phyloP scores from a whole-genome alignment of 2,797 vertebrate species.

The Ceryle rudis region DNA sequence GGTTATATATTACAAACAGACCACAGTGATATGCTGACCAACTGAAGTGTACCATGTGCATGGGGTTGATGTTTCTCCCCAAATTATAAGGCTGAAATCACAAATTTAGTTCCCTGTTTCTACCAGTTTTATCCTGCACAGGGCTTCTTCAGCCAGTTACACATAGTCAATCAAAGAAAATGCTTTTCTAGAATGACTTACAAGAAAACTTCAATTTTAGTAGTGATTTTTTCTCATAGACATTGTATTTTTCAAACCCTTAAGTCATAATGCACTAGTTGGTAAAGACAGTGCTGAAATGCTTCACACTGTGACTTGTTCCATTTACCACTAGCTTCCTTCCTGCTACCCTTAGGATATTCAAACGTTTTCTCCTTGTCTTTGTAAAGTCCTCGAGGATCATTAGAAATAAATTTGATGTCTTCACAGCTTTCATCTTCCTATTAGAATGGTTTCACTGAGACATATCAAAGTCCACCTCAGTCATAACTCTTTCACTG shows the following conservation, averaged over 20 bases:
- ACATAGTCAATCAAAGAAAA: conserved; percentile 3
- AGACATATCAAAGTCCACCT: not conserved
- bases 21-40: not conserved
- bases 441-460: not conserved
- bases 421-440: not conserved
- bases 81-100: not conserved
- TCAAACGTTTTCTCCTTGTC: not conserved
- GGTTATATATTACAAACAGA: not conserved
- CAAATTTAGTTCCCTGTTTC: not conserved
- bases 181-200: not conserved
- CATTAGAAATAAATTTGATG: not conserved
- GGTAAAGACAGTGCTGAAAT: conserved; percentile 32
- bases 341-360: not conserved
- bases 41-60: not conserved
- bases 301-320: conserved; percentile 51
- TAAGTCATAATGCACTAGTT: conserved; percentile 4
- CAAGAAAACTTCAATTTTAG: conserved; percentile 4
- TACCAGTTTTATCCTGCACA: not conserved
- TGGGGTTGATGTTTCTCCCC: not conserved
- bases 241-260: conserved; percentile 9
- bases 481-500: not conserved
- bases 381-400: not conserved
- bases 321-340: conserved; percentile 4
- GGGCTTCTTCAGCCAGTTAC: not conserved
- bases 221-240: not conserved